Base-by-base conservation (phyloP, 2,888 invertebrate genomes). In the Steinernema hermaphroditum region DNA sequence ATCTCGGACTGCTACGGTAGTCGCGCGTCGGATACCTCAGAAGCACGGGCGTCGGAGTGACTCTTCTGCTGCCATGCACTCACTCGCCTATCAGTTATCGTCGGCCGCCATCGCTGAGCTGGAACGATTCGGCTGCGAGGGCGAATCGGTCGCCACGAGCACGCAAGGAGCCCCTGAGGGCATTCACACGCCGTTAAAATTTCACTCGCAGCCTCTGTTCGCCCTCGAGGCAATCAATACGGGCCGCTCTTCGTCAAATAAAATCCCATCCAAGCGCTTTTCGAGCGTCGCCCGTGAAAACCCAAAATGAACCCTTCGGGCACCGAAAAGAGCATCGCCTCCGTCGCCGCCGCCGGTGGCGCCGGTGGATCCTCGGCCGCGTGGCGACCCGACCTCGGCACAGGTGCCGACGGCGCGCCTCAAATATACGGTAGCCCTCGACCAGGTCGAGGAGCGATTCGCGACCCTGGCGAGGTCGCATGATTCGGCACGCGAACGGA, bases 141-240 rank as follows among this genome's bases (percentile, higher is more conserved):
- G 54, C 54, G 54, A 54, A 19, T 54, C 54, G 54, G 24, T 24
- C 54, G 49, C 49, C 6, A 49, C 19, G 22, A 22, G 54, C 22
- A 54, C 22, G 27, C 54, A 6, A 24, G 6, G 54, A 22, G 54
- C 54, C 54, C 22, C 54, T 54, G 54, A 54, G 54, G 27, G 27
- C 54, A 54, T 27, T 46, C 46, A 46, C 46, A 46, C 46, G 46
- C 46, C 46, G 46, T 46, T 46, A 46, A 46, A 46, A 46, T 46
- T 46, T 46, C 46, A 46, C 46, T 46, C 46, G 46, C 46, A 46
- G 46, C 46, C 46, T 46, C 46, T 2, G 9, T 46, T 41, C 49
- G 49, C 49, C 54, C 54, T 54, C 27, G 54, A 54, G 54, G 54
- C 54, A 27, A 54, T 54, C 54, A 54, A 54, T 54, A 54, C 54